phyloP scores from a whole-genome alignment of 2,797 vertebrate species.

The Syndactyla subalaris region DNA sequence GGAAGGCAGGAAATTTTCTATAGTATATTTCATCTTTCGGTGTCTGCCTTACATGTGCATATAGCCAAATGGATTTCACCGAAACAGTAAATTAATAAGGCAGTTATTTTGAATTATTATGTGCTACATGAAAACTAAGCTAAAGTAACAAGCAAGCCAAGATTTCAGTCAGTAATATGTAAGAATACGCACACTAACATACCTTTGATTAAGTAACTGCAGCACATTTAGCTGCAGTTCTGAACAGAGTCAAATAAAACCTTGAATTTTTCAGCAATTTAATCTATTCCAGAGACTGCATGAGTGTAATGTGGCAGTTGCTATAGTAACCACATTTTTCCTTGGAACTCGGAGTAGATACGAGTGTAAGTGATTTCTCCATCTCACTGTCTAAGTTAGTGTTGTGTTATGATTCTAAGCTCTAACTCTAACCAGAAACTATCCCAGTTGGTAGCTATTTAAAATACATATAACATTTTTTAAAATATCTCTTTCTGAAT shows the following conservation, averaged over 20 bases:
- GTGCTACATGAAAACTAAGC: not conserved
- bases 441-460: not conserved
- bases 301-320: slow-evolving; percentile 60
- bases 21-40: not conserved
- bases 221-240: slow-evolving; percentile 19
- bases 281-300: slow-evolving; percentile 42
- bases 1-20: not conserved
- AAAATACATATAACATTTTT: not conserved
- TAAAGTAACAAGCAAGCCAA: slow-evolving; percentile 26
- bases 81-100: slow-evolving; percentile 34
- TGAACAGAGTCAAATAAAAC: slow-evolving; percentile 43
- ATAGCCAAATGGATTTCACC: not conserved
- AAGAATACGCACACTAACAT: not conserved
- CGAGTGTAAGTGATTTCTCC: not conserved
- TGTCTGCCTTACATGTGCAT: not conserved
- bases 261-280: slow-evolving; percentile 46
- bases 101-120: not conserved
- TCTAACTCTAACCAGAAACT: not conserved
- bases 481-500: not conserved
- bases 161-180: not conserved
- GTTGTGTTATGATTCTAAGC: not conserved
- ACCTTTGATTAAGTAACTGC: slow-evolving; percentile 46
- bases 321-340: slow-evolving; percentile 62
- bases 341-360: not conserved
- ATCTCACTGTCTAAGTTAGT: not conserved